phyloP scores from a whole-genome alignment of 2,113 vertebrate species.

The Quiscalus mexicanus region DNA sequence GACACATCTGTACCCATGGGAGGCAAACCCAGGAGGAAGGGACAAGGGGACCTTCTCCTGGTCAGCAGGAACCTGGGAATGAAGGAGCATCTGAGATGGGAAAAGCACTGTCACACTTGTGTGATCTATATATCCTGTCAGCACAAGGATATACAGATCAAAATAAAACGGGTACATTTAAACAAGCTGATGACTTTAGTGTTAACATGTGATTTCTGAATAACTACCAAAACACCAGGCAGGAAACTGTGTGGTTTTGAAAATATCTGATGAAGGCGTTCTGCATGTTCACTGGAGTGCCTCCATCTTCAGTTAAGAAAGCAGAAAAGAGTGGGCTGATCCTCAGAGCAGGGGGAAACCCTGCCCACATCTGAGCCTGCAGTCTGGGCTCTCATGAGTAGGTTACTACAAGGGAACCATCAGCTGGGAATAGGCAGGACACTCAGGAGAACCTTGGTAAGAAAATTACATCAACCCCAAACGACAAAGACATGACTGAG shows the following conservation, averaged over 20 bases:
- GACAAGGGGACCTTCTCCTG: not conserved
- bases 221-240: not conserved
- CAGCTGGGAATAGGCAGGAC: not conserved
- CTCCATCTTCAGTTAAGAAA: not conserved
- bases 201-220: constrained; percentile 4
- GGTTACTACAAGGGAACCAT: not conserved
- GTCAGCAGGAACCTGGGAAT: not conserved
- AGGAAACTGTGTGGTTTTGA: constrained; percentile 36
- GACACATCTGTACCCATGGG: not conserved
- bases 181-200: not conserved
- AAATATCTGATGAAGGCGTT: not conserved
- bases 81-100: not conserved
- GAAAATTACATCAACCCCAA: not conserved
- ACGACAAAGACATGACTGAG: fast-evolving
- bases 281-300: not conserved
- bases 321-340: not conserved
- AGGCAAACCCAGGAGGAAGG: not conserved
- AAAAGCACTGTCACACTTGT: not conserved
- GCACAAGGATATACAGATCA: not conserved
- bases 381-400: not conserved
- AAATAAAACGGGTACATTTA: not conserved
- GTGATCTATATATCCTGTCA: not conserved
- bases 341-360: not conserved
- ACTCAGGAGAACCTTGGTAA: not conserved
- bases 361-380: not conserved